Conservation (phyloP, 1,140 invertebrate species). For the Micrasema longulum region DNA sequence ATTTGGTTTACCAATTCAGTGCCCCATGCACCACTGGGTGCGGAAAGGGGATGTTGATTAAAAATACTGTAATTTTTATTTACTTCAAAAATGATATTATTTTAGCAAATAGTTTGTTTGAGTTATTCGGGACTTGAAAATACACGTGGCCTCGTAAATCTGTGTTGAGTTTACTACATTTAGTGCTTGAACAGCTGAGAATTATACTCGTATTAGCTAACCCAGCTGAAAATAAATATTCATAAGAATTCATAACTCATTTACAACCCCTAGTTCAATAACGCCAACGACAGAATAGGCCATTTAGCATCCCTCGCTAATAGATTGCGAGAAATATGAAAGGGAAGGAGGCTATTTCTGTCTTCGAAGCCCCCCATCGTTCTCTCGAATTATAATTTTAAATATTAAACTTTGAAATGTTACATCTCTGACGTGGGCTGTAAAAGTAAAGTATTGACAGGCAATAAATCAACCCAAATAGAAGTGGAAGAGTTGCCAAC, state of each 20-base stretch:
- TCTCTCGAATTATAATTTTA: conserved; percentile 43
- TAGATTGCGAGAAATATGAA: conserved; percentile 29
- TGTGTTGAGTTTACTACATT: no score
- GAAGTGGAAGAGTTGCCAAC: conserved; percentile 36
- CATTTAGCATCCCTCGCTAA: conserved; percentile 34
- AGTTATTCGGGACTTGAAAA: no score
- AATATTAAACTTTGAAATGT: conserved; percentile 44
- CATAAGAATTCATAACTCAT: conserved; percentile 24
- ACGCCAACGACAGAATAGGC: neutral
- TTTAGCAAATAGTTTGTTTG: no score
- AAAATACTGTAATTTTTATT: no score
- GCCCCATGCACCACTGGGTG: no score
- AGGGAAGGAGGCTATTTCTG: conserved; percentile 24
- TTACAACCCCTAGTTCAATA: conserved; percentile 9
- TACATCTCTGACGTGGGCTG: conserved; percentile 47
- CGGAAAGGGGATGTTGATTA: no score
- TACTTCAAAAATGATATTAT: no score
- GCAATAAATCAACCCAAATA: conserved; percentile 44
- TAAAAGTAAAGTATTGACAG: conserved; percentile 49
- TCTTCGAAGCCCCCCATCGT: conserved; percentile 29
- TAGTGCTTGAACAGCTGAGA: no score
- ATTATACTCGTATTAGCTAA: no score
- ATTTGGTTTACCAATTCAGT: no score
- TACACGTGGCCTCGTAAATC: no score
- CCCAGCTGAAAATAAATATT: conserved; percentile 14